These are phyloP conservation scores for Semaprochilodus insignis DNA, from an alignment of 2,797 vertebrate species.

Conservation along the genomic window DNA sequence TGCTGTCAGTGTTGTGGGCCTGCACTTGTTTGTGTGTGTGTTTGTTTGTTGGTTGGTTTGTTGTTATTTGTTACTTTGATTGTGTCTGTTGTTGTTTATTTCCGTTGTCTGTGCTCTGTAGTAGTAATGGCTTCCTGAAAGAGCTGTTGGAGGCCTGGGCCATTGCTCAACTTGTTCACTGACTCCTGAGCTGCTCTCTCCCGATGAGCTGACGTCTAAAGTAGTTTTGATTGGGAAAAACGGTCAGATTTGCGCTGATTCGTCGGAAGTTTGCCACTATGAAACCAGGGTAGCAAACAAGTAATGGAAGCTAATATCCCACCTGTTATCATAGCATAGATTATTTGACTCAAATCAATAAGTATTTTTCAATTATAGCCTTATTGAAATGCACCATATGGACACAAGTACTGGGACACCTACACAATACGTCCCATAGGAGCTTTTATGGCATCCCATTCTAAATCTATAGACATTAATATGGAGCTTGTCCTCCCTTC, in stretches of 20 bases:
- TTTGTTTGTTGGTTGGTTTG: slow-evolving; percentile 53
- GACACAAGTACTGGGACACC: too few relatives aligned
- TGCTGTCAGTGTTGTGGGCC: slow-evolving; percentile 67
- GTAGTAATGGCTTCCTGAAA: slow-evolving; percentile 41
- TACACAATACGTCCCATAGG: too few relatives aligned
- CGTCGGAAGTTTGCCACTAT: neutral
- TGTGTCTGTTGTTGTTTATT: slow-evolving; percentile 35
- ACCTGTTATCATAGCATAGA: too few relatives aligned
- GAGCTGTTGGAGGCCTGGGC: slow-evolving; percentile 32
- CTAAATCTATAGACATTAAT: too few relatives aligned
- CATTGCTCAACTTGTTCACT: slow-evolving; percentile 43
- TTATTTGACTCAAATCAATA: too few relatives aligned
- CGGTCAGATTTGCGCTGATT: neutral
- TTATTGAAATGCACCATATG: too few relatives aligned
- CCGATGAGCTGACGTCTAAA: neutral
- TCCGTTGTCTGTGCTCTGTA: slow-evolving; percentile 48
- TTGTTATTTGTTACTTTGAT: slow-evolving; percentile 32
- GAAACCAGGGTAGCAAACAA: too few relatives aligned
- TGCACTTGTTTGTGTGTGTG: slow-evolving; percentile 61
- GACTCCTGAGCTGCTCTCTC: neutral
- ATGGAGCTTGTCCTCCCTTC: too few relatives aligned
- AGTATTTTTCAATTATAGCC: too few relatives aligned
- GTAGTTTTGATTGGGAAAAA: too few relatives aligned
- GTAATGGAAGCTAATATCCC: too few relatives aligned
- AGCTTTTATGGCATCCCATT: too few relatives aligned